Base-by-base conservation (phyloP, 2,113 vertebrate species). In the Epinephelus lanceolatus region DNA sequence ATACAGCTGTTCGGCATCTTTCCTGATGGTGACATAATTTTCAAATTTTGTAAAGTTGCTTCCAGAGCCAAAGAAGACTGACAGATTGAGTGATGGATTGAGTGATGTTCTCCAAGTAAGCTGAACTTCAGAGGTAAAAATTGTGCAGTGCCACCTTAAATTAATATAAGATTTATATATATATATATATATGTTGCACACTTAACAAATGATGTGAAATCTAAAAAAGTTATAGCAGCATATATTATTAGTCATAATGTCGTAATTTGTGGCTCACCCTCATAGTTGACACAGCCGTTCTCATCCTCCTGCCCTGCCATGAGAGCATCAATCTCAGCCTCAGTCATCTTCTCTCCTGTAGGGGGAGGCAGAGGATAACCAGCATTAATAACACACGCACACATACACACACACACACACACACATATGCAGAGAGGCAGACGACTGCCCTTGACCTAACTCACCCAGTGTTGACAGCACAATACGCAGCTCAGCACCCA, bases 401-500 rank as follows among this genome's bases (percentile, higher is more conserved):
- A 49, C 10, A 33, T 6, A 65, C 23, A 23, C 21, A 65, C 23
- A 23, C 25, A 65, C 23, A 23, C 25, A 60, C 13, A 55, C 5
- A 70, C 27, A 30, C 4, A 37, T 37, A 37, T 7, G 33, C 33
- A 37, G 33, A 55, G 7, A 57, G 21, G 60, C 45, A 11, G 13
- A 65, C 21, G 5, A 25, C 19, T 21, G 17, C 8, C 19, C 15
- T 33, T 13, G 17, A 59, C 52, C 21, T 23, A 33, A 37, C 88
- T 81, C 95, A 99, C 98, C 98, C 89, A 99, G 94, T 89, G 98
- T 99, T 91, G 97, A 97, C 84, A 99, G 95, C 15, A 99, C 98
- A 0, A 99, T 99, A 67, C 98, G 98, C 86, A 99, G 97, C 91
- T 99, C 98, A 95, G 98, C 97, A 0, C 98, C 98, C 97, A 99